Evolutionary conservation across 1,140 invertebrate species (phyloP).

Genomic region (Conus betulinus): DNA sequence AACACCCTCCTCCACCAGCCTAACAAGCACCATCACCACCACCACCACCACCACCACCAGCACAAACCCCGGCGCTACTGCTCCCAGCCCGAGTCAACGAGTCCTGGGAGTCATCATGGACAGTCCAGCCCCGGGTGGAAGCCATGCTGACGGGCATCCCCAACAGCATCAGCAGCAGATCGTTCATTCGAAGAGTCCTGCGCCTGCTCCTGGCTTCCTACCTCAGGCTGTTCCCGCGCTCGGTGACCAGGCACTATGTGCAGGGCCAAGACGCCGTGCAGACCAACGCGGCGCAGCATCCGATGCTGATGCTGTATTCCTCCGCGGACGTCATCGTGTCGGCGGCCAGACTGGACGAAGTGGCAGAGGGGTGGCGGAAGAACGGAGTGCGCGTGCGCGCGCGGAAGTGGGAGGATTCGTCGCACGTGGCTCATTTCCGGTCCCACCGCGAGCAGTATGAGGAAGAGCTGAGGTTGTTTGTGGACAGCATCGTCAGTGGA

Average conservation of each 20-base stretch:
- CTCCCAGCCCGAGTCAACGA: background rate
- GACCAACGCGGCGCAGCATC: background rate
- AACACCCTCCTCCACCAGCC: too few species aligned
- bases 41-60: too few species aligned
- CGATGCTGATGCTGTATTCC: conserved; percentile 24
- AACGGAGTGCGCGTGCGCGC: background rate
- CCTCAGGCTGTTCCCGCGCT: conserved; percentile 8
- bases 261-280: conserved; percentile 3
- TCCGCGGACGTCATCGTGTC: conserved; percentile 7
- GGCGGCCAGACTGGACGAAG: background rate
- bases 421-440: conserved; percentile 18
- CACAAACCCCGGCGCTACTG: too few species aligned
- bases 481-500: background rate
- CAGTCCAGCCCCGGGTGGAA: conserved; percentile 18
- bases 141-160: conserved; percentile 18
- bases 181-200: background rate
- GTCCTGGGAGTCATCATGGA: conserved; percentile 19
- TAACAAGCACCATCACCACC: too few species aligned
- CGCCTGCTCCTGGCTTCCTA: background rate
- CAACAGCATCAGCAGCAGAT: conserved; percentile 1
- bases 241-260: conserved; percentile 4
- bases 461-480: conserved; percentile 1
- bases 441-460: conserved; percentile 14
- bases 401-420: conserved; percentile 23
- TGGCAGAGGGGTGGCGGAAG: background rate